A percentile compares a stretch with the other conserved stretches of the same genome.
phyloP scores from a whole-genome alignment of 2,888 invertebrate species.

The Eupeodes luniger region DNA sequence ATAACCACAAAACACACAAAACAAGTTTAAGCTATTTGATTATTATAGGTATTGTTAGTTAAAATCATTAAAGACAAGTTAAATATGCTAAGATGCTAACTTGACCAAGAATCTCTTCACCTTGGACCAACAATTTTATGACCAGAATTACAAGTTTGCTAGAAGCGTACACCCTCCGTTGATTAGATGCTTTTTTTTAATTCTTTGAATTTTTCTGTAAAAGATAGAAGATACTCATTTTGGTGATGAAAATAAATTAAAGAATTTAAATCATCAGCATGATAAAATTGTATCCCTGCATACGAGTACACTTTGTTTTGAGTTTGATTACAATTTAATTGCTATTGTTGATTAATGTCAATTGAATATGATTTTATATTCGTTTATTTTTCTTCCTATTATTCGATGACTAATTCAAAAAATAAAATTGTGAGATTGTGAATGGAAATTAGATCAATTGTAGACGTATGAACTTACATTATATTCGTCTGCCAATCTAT shows the following conservation, averaged over 20 bases:
- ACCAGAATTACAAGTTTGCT: constrained; percentile 8
- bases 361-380: constrained; percentile 13
- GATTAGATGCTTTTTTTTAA: not conserved
- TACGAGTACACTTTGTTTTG: constrained; percentile 2
- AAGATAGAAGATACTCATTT: not conserved
- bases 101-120: constrained; percentile 7
- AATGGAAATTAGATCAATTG: constrained; percentile 33
- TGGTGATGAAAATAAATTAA: constrained; percentile 10
- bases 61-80: not conserved
- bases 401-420: constrained; percentile 23
- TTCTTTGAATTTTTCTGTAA: not conserved
- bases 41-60: constrained; percentile 1
- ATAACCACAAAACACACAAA: not conserved
- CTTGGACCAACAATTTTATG: constrained; percentile 7
- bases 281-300: not conserved
- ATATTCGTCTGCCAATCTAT: not conserved
- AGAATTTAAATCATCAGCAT: constrained; percentile 19
- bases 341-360: constrained; percentile 29
- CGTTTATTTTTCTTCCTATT: not conserved
- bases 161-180: not conserved
- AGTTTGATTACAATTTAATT: constrained; percentile 36
- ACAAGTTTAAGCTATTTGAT: not conserved
- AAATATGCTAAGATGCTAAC: constrained; percentile 15
- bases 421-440: not conserved
- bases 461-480: no score